These are phyloP conservation scores for Danionella cerebrum DNA, from an alignment of 2,113 vertebrate genomes.

Conservation along the genomic window DNA sequence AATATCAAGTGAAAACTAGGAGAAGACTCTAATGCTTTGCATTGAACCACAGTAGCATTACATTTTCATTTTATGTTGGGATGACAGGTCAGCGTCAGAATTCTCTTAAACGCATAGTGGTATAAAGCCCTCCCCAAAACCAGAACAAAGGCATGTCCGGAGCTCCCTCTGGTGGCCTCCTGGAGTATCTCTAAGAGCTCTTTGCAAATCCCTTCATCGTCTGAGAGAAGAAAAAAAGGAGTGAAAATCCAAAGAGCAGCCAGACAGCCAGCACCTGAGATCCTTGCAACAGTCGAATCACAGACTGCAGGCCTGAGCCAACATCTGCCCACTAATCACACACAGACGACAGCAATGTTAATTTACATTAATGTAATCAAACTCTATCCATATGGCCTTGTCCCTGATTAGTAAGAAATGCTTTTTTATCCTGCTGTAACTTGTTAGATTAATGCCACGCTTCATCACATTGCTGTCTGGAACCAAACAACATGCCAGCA, in stretches of 20 bases:
- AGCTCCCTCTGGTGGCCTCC: conserved; percentile 59
- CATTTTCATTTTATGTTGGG: too few species aligned
- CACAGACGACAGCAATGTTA: conserved; percentile 49
- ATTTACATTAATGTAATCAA: conserved; percentile 58
- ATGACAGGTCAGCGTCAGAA: too few species aligned
- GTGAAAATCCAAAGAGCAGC: conserved; percentile 22
- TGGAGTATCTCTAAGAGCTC: neutral
- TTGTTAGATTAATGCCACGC: conserved; percentile 39
- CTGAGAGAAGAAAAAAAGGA: conserved; percentile 3
- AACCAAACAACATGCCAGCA: neutral
- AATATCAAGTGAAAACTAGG: too few species aligned
- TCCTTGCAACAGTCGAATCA: conserved; percentile 26
- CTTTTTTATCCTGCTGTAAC: conserved; percentile 40
- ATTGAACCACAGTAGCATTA: too few species aligned
- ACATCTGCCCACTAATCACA: conserved; percentile 56
- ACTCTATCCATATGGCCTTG: conserved; percentile 47
- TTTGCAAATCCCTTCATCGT: neutral
- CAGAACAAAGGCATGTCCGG: conserved; percentile 37
- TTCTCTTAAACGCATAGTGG: conserved; percentile 15
- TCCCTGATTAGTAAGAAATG: conserved; percentile 41
- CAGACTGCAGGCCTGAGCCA: conserved; percentile 33
- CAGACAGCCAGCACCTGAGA: conserved; percentile 30
- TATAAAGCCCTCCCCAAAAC: conserved; percentile 21
- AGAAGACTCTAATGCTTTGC: too few species aligned
- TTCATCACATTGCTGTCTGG: conserved; percentile 15